These are phyloP conservation scores for Leptopterna dolabrata DNA, from an alignment of 2,888 invertebrate genomes.

Conservation along the genomic window DNA sequence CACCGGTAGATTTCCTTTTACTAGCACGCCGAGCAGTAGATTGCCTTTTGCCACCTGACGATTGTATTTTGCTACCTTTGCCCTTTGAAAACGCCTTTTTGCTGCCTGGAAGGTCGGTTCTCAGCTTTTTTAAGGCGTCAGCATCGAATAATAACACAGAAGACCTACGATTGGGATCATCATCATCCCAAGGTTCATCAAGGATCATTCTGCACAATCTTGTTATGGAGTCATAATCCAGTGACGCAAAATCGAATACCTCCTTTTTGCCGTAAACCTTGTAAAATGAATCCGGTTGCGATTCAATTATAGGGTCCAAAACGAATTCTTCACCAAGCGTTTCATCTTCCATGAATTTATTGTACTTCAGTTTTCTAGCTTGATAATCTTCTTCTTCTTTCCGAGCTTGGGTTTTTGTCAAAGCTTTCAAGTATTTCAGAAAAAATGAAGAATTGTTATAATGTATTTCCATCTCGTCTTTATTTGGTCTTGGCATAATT, in stretches of 20 bases:
- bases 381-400: constrained; percentile 43
- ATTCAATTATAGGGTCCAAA: constrained; percentile 5
- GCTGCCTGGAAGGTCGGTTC: neutral
- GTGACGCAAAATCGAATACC: neutral
- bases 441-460: constrained; percentile 33
- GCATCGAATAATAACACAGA: constrained; percentile 6
- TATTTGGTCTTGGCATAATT: constrained; percentile 48
- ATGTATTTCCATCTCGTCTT: constrained; percentile 41
- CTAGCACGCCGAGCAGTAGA: neutral
- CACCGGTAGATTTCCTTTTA: neutral
- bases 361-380: constrained; percentile 34
- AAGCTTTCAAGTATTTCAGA: constrained; percentile 17
- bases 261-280: constrained; percentile 18
- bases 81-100: neutral
- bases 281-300: constrained; percentile 20
- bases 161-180: neutral
- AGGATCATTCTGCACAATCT: constrained; percentile 30
- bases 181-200: constrained; percentile 36
- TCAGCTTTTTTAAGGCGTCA: constrained; percentile 17
- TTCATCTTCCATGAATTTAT: constrained; percentile 23
- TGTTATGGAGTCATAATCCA: constrained; percentile 37
- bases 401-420: neutral
- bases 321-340: constrained; percentile 14
- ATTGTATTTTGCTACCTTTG: neutral
- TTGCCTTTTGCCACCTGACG: neutral